A percentile compares a stretch with the other conserved stretches of the same genome.
phyloP scores from a whole-genome alignment of 2,113 vertebrate genomes.

The Cathartes aura region DNA sequence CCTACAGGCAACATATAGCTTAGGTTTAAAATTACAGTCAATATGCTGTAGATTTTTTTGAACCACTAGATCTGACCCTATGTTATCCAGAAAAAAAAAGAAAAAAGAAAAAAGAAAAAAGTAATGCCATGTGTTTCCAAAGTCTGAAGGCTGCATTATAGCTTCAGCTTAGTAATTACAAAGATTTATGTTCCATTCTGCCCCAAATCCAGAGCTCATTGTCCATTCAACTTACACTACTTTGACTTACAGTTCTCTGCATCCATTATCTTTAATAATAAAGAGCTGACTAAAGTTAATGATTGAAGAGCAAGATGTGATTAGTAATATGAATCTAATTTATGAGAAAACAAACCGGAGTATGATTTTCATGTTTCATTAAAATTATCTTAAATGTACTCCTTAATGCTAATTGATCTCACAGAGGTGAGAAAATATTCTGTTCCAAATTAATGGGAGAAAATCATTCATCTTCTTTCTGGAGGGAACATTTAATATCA shows the following conservation, averaged over 20 bases:
- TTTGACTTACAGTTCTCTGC: constrained; percentile 40
- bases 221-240: constrained; percentile 36
- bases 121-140: background rate
- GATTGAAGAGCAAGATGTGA: constrained; percentile 66
- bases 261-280: constrained; percentile 68
- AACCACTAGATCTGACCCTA: background rate
- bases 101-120: background rate
- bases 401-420: constrained; percentile 49
- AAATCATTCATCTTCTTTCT: constrained; percentile 37
- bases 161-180: constrained; percentile 26
- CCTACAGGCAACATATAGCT: background rate
- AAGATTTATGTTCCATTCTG: constrained; percentile 60
- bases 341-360: constrained; percentile 66
- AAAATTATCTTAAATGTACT: constrained; percentile 55
- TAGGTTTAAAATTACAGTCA: constrained; percentile 38
- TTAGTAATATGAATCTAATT: constrained; percentile 58
- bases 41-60: background rate
- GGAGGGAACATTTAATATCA: background rate
- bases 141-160: constrained; percentile 16
- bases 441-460: background rate
- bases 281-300: constrained; percentile 49
- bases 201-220: constrained; percentile 49
- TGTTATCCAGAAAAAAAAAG: background rate
- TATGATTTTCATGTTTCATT: constrained; percentile 58
- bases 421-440: constrained; percentile 19